phyloP scores from a whole-genome alignment of 2,888 invertebrate species.

The Drosophila testacea region DNA sequence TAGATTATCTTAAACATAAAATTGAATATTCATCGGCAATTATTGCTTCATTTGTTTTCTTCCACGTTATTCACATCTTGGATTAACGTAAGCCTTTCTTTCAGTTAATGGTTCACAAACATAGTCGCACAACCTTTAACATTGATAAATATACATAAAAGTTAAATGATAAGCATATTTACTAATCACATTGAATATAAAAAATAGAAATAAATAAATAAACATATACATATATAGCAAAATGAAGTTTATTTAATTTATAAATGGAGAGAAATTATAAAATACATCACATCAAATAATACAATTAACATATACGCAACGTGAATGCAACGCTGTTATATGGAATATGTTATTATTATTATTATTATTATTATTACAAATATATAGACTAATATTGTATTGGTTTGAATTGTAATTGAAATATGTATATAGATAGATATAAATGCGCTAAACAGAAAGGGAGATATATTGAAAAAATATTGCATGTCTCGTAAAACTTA shows the following conservation, averaged over 20 bases:
- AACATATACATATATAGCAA: constrained; percentile 48
- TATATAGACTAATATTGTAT: constrained; percentile 58
- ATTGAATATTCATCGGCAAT: constrained; percentile 69
- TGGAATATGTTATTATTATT: constrained; percentile 61
- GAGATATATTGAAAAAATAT: constrained; percentile 56
- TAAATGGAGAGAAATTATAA: constrained; percentile 70
- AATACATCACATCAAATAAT: constrained; percentile 77
- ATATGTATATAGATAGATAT: constrained; percentile 38
- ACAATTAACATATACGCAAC: constrained; percentile 68
- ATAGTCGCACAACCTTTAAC: constrained; percentile 73
- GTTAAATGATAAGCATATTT: constrained; percentile 23
- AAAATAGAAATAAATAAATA: constrained; percentile 29
- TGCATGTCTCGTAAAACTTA: constrained; percentile 59
- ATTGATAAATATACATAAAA: constrained; percentile 57
- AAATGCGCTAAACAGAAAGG: constrained; percentile 72
- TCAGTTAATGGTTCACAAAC: constrained; percentile 71
- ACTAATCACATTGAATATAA: constrained; percentile 43
- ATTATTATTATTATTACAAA: constrained; percentile 25
- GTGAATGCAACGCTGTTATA: constrained; percentile 48
- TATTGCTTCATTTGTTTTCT: constrained; percentile 67
- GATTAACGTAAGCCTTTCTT: constrained; percentile 62
- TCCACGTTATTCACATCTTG: constrained; percentile 40
- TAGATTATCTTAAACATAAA: constrained; percentile 70
- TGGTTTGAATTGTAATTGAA: constrained; percentile 41
- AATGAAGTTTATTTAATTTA: constrained; percentile 68